Percentiles rank a stretch among this genome's conserved stretches.
These are phyloP conservation scores for Caenorhabditis sp. DNA, from an alignment of 2,888 invertebrate species.

Conservation along the genomic window DNA sequence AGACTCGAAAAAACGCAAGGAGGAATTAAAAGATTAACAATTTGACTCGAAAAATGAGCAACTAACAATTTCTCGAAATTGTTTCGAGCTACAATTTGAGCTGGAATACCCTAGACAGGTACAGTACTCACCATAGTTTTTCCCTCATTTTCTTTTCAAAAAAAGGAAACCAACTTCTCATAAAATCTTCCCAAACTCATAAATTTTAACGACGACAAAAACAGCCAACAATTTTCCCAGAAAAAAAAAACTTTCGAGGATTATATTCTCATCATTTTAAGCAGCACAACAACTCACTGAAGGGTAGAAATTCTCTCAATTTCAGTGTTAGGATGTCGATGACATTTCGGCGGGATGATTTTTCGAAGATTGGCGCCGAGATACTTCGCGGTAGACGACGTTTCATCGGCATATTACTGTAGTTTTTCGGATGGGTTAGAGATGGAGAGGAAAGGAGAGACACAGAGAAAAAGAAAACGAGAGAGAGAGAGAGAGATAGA, in stretches of 20 bases:
- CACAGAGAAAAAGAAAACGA: background rate
- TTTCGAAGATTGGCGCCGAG: constrained; percentile 52
- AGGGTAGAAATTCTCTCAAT: constrained; percentile 32
- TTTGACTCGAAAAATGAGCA: background rate
- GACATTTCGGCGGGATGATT: constrained; percentile 35
- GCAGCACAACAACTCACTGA: constrained; percentile 41
- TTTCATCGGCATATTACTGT: constrained; percentile 25
- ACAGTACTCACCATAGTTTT: no score
- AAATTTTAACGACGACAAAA: background rate
- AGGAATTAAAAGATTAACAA: background rate
- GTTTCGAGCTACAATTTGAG: background rate
- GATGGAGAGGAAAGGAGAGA: background rate
- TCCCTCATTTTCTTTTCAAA: no score
- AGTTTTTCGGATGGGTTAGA: background rate
- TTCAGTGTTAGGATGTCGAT: constrained; percentile 37
- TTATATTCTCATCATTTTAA: no score
- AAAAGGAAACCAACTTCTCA: no score
- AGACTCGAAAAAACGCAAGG: background rate
- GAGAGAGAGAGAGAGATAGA: background rate
- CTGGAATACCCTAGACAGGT: background rate
- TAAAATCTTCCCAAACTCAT: background rate
- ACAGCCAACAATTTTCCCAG: background rate
- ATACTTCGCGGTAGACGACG: constrained; percentile 45
- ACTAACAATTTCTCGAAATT: background rate
- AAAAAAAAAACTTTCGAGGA: no score